Conservation (phyloP, 2,797 vertebrate species). For the Molothrus aeneus region DNA sequence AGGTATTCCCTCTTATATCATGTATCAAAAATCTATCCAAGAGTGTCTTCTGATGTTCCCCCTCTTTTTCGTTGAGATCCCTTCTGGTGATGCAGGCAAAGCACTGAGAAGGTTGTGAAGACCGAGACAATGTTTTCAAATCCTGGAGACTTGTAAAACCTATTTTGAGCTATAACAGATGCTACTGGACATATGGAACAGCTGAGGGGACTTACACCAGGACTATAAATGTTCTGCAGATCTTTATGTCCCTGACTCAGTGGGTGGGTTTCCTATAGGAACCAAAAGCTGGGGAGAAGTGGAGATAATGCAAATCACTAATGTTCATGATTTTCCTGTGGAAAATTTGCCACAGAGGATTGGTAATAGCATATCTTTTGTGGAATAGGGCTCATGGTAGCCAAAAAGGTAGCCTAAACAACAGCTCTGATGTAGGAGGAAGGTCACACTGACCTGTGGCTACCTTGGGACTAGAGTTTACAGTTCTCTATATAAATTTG, state of each 20-base stretch:
- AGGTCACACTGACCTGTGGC: neutral
- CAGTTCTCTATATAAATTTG: neutral
- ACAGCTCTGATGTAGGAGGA: neutral
- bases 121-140: conserved; percentile 10
- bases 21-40: neutral
- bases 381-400: neutral
- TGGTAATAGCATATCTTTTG: neutral
- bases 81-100: neutral
- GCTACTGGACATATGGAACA: conserved; percentile 52
- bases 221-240: conserved; percentile 39
- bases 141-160: neutral
- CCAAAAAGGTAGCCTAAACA: neutral
- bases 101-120: neutral
- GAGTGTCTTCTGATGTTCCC: neutral
- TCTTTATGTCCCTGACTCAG: conserved; percentile 4
- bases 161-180: conserved; percentile 52
- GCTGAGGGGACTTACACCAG: conserved; percentile 23
- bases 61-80: neutral
- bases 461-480: neutral
- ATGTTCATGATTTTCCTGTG: neutral
- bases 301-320: neutral
- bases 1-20: neutral
- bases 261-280: conserved; percentile 20
- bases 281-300: neutral
- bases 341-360: neutral